These are phyloP conservation scores for Coregonus suidteri DNA, from an alignment of 2,797 vertebrate species.

Conservation along the genomic window DNA sequence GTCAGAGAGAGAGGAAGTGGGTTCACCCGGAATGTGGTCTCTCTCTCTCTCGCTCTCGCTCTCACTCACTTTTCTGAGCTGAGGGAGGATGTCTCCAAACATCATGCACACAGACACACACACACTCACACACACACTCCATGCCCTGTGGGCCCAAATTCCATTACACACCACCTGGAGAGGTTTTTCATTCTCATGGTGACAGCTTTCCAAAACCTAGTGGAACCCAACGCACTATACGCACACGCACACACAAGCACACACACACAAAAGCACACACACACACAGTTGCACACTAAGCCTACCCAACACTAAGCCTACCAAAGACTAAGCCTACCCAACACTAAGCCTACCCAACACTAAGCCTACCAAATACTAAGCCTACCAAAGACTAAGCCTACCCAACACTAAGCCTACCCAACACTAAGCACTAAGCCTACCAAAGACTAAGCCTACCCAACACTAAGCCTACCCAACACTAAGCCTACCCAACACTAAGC, in stretches of 20 bases:
- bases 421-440: no score
- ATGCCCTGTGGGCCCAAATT: constrained; percentile 64
- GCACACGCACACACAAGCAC: background rate
- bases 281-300: background rate
- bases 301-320: background rate
- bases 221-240: constrained; percentile 42
- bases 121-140: constrained; percentile 8
- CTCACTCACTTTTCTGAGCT: background rate
- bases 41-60: constrained; percentile 33
- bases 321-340: no score
- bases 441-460: no score
- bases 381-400: no score
- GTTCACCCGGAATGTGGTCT: constrained; percentile 69
- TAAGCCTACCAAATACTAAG: no score
- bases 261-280: background rate
- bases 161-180: constrained; percentile 70
- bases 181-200: constrained; percentile 59
- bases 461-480: no score
- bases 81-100: no score
- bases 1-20: constrained; percentile 68
- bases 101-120: background rate
- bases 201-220: constrained; percentile 60
- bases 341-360: no score
- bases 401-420: no score
- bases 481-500: no score